Base-by-base conservation (phyloP, 1,140 invertebrate genomes). In the Ceratina calcarata region DNA sequence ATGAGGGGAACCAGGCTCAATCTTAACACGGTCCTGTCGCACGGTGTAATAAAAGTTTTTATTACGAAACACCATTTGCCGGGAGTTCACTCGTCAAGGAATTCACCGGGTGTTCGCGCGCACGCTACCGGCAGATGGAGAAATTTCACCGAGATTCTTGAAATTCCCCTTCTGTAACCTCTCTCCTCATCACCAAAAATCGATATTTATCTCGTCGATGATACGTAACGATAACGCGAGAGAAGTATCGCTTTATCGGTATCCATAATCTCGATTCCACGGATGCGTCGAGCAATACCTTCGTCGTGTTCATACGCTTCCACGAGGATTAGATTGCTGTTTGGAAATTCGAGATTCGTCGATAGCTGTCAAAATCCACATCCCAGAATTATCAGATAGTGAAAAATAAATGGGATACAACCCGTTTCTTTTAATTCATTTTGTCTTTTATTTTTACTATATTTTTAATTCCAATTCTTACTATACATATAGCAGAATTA, bases 41-140 rank as follows among this genome's bases (percentile, higher is more conserved):
- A 10, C 57, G 3, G 49, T 3, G 53, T n/a, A 67, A 79, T 79
- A 79, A 79, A 79, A 79, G 24, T 67, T 79, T 79, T 79, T 79
- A 79, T 74, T 74, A 60, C 18, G 37, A 53, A 24, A 60, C 53
- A 12, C 62, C 53, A 27, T 73, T 73, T 57, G 61, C 51, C 18
- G 8, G 68, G 32, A 55, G 55, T 57, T 10, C 37, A n/a, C 15
- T 57, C 55, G 55, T 57, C 37, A n/a, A 57, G 55, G 55, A 57
- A 57, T 57, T 57, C 55, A 57, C 55, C 55, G 55, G 16, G 37
- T 45, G 37, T 45, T 60, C 55, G 18, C 55, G n/a, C 22, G 74
- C 12, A 16, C 20, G 22, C 60, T 51, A 51, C 53, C 15, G 22
- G 62, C 53, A 49, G 70, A 79, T 74, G 70, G 70, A 74, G 70